Evolutionary conservation across 2,888 invertebrate genomes (phyloP), one percentile per base, ranked within the genome.

Genomic region (Drosophila conformis): DNA sequence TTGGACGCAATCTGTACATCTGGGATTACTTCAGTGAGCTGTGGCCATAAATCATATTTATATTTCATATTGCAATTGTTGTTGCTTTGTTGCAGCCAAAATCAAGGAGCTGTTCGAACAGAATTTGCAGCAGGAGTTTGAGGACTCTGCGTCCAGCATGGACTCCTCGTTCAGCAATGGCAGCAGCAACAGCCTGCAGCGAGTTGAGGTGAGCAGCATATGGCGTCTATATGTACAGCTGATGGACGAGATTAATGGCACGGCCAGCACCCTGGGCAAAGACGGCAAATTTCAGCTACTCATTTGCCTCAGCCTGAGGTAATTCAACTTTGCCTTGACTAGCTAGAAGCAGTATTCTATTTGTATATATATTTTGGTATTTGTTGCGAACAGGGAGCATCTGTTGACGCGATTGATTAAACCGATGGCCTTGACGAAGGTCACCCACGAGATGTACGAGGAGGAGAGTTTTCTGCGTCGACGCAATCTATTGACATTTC

Each of bases 261-360:
- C 96, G 1, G 97, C 97, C 63, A 95, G 96, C 87, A 94, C 92
- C 18, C 73, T 93, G 61, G 99, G 99, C 62, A 99, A 99, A 93
- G 99, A 99, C 94, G 99, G 99, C 58, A 98, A 99, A 93, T 99
- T 99, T 93, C 99, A 99, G 93, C 95, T 99, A 46, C 98, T 99
- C 91, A 96, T 99, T 83, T 99, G 99, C 92, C 95, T 99, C 38
- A 97, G 98, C 90, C 95, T 98, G 83, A 96, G 98, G 98, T 98
- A 93, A 91, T 90, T 82, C 2, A 15, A 36, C 8, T 25, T 46
- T 46, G 6, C 0, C 15, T 10, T 15, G n/a, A 33, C 2, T 35
- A 49, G 2, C 27, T 13, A 27, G n/a, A 15, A 31, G 2, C 31
- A 27, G n/a, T 18, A 36, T 40, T 46, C n/a, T 38, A 33, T 51